Evolutionary conservation across 1,140 invertebrate species (phyloP).

Genomic region (Eufriesea mexicana): DNA sequence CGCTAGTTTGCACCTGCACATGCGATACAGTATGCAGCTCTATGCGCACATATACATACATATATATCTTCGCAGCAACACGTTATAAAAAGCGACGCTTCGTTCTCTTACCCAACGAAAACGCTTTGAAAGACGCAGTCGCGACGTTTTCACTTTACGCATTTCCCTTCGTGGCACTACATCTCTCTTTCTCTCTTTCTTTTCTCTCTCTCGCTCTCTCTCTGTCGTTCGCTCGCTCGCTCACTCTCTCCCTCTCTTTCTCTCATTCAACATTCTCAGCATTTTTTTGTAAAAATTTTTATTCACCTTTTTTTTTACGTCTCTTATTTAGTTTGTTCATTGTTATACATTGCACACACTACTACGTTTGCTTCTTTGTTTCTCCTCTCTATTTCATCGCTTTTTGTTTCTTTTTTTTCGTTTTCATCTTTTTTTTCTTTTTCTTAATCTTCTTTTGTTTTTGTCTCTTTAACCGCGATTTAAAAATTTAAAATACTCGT

Average conservation of each 20-base stretch:
- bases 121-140: constrained; percentile 62
- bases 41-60: constrained; percentile 36
- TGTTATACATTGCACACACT: constrained; percentile 40
- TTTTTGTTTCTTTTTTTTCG: constrained; percentile 45
- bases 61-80: constrained; percentile 37
- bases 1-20: constrained; percentile 1
- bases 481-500: constrained; percentile 79
- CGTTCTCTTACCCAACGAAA: constrained; percentile 30
- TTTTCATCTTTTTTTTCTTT: constrained; percentile 50
- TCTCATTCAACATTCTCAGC: neutral
- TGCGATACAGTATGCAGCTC: constrained; percentile 18
- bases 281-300: constrained; percentile 58
- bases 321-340: constrained; percentile 32
- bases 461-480: constrained; percentile 63
- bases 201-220: constrained; percentile 9
- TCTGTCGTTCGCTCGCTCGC: neutral
- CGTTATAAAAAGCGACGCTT: constrained; percentile 58
- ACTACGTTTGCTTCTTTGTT: constrained; percentile 43
- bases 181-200: constrained; percentile 26
- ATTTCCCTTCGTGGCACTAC: constrained; percentile 27
- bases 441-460: constrained; percentile 47
- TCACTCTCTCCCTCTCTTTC: constrained; percentile 22
- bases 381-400: constrained; percentile 27
- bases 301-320: constrained; percentile 33
- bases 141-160: constrained; percentile 48